Percentiles rank a stretch among this genome's conserved stretches.
phyloP scores from a whole-genome alignment of 1,140 invertebrate genomes.

The Augochlora pura region DNA sequence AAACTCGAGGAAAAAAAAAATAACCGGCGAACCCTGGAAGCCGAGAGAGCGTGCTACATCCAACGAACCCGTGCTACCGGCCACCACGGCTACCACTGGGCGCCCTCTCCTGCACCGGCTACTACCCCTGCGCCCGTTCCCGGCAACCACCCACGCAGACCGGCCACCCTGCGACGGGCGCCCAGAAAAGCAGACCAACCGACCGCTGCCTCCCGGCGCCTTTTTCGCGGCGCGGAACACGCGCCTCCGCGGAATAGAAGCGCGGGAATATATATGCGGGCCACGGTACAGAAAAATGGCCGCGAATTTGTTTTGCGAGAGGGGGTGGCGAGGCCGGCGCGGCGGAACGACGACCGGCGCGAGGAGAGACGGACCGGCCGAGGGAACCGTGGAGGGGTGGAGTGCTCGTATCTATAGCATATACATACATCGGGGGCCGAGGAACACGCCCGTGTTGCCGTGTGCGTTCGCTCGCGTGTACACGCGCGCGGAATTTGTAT shows the following conservation, averaged over 20 bases:
- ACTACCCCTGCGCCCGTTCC: conserved; percentile 6
- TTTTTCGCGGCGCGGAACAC: conserved; percentile 59
- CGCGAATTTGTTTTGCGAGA: conserved; percentile 64
- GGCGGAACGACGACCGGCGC: neutral
- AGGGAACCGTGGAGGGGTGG: conserved; percentile 35
- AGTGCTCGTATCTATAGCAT: neutral
- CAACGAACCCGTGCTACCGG: conserved; percentile 39
- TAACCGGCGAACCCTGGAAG: conserved; percentile 64
- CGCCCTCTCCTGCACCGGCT: neutral
- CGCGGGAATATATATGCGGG: conserved; percentile 53
- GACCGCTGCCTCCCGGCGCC: conserved; percentile 57
- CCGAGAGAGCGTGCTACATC: conserved; percentile 57
- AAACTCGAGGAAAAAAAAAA: conserved; percentile 73
- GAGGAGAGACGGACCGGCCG: conserved; percentile 15
- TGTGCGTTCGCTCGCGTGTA: conserved; percentile 30
- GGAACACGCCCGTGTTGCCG: conserved; percentile 33
- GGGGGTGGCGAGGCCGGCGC: neutral
- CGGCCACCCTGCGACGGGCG: conserved; percentile 7
- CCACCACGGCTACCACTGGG: conserved; percentile 12
- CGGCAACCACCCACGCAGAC: conserved; percentile 24
- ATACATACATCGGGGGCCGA: conserved; percentile 36
- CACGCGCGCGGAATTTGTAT: conserved; percentile 40
- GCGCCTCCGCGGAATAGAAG: conserved; percentile 55
- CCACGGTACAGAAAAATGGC: conserved; percentile 63
- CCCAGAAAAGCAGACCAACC: conserved; percentile 62